phyloP scores from a whole-genome alignment of 2,888 invertebrate genomes.

The Synanthedon vespiformis region DNA sequence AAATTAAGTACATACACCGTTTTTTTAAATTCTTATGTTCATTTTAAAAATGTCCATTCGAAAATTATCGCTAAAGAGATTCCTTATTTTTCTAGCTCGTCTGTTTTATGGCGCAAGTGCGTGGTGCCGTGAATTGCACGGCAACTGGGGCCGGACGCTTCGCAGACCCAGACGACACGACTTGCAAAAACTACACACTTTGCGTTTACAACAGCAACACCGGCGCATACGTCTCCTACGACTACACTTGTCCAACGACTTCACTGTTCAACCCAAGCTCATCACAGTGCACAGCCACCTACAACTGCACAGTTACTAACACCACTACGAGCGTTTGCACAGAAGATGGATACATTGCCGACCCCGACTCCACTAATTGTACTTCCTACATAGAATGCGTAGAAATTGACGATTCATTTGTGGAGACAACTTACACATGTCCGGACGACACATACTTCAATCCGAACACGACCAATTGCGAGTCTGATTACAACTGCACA shows the following conservation, averaged over 20 bases:
- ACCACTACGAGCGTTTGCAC: conserved; percentile 29
- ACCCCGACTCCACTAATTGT: conserved; percentile 38
- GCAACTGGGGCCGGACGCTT: conserved; percentile 36
- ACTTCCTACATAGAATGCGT: conserved; percentile 45
- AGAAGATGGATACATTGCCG: conserved; percentile 35
- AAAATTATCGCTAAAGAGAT: background rate
- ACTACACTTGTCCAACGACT: conserved; percentile 49
- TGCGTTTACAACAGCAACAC: conserved; percentile 32
- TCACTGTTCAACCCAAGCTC: conserved; percentile 46
- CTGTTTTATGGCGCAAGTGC: conserved; percentile 17
- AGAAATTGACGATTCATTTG: conserved; percentile 26
- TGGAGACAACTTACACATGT: conserved; percentile 34
- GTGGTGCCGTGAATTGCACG: conserved; percentile 39
- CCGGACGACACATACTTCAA: conserved; percentile 36
- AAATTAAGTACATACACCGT: no score
- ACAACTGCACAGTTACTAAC: conserved; percentile 29
- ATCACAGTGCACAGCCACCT: conserved; percentile 38
- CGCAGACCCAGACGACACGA: conserved; percentile 41
- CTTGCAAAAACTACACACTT: conserved; percentile 50
- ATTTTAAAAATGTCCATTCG: background rate
- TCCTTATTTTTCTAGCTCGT: conserved; percentile 2
- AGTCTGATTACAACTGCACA: conserved; percentile 34
- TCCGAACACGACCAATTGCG: conserved; percentile 44
- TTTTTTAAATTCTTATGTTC: no score
- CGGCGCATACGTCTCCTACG: conserved; percentile 29